Percentiles rank a stretch among this genome's conserved stretches.
Evolutionary conservation across 2,888 invertebrate genomes (phyloP).

Genomic region (Seira ritae): DNA sequence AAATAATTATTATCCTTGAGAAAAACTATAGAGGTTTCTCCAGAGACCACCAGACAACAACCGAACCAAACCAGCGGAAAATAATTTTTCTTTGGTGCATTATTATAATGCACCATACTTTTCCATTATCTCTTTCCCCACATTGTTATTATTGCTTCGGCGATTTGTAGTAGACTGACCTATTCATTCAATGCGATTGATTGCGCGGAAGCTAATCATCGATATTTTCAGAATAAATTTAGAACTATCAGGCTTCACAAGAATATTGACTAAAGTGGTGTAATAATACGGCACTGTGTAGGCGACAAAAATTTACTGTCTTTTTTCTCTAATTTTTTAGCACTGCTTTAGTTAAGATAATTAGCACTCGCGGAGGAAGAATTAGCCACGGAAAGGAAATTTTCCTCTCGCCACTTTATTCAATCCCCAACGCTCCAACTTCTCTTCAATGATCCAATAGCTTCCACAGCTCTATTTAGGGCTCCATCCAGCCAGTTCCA

Average conservation of each 20-base stretch:
- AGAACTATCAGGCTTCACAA: no score
- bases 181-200: neutral
- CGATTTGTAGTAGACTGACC: slow-evolving; percentile 8
- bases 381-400: neutral
- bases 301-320: neutral
- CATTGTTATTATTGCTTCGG: neutral
- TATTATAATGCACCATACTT: neutral
- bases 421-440: slow-evolving; percentile 7
- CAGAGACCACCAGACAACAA: slow-evolving; percentile 23
- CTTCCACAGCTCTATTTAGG: neutral
- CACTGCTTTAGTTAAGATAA: neutral
- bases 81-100: slow-evolving; percentile 1
- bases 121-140: neutral
- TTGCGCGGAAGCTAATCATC: neutral
- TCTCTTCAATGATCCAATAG: neutral
- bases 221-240: neutral
- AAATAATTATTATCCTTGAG: neutral
- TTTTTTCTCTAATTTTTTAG: neutral
- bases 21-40: slow-evolving; percentile 1
- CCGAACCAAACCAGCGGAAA: neutral
- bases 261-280: neutral
- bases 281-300: neutral
- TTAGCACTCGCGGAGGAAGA: neutral
- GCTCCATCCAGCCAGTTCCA: neutral
- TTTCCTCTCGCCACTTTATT: neutral